Evolutionary conservation across 2,797 vertebrate genomes (phyloP), one percentile per base, ranked within the genome.

Genomic region (Dendrocincla tyrannina): DNA sequence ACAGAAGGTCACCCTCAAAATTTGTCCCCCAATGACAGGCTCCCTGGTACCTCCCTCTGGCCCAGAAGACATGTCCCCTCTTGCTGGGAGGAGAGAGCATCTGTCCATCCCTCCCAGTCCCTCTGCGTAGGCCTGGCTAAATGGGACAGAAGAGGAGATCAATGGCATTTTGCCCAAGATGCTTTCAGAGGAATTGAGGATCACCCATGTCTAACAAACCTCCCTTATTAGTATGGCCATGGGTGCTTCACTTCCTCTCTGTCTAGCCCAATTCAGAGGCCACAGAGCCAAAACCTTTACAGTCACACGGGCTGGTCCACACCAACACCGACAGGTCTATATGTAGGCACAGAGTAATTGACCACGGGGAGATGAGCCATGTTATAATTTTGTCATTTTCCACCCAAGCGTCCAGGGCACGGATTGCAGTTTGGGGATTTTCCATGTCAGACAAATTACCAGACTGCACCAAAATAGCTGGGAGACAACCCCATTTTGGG

Each of bases 341-440:
- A 67, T 1, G 27, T 24, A 91, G 73, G 50, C 68, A 82, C 50
- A 60, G 55, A 79, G 32, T 78, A 89, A 91, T 20, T 79, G 14
- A 55, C 25, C 83, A 73, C 0, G 0, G 28, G 69, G 20, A 85
- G 18, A 81, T 62, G 79, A 93, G 73, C 59, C 72, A 47, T 1
- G 15, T 55, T 75, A 42, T 63, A 74, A 79, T 85, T 83, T 64
- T 79, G 90, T 73, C 84, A 86, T 94, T 91, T 88, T 90, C 85
- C 85, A 86, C 66, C 56, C 42, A 32, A 78, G 73, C 28, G 20
- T 75, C 76, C 58, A 5, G 0, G 62, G 76, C 76, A 81, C 66
- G 39, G 85, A 90, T 58, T 93, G 83, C 80, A 94, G 62, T 32
- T 41, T 66, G 58, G 73, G 73, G 85, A 84, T 95, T 96, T 95